A percentile compares a stretch with the other conserved stretches of the same genome.
Evolutionary conservation across 2,888 invertebrate genomes (phyloP).

Genomic region (Miltochrista miniata): DNA sequence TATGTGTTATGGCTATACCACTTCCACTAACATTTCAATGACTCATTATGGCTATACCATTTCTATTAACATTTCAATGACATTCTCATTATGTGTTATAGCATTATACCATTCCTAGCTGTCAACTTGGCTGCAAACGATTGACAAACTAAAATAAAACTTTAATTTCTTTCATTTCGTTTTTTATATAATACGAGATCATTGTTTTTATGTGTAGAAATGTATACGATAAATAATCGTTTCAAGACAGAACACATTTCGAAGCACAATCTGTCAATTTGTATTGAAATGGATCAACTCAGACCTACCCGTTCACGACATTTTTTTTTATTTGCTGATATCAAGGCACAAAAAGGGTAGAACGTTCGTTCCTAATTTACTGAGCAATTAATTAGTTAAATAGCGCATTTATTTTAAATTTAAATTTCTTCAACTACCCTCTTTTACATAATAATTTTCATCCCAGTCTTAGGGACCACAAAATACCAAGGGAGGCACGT

Average conservation of each 20-base stretch:
- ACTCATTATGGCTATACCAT: no score
- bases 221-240: conserved; percentile 40
- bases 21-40: no score
- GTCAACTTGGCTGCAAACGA: conserved; percentile 25
- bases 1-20: no score
- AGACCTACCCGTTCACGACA: not conserved
- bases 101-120: conserved; percentile 8
- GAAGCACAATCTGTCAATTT: conserved; percentile 12
- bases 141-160: conserved; percentile 36
- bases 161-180: conserved; percentile 35
- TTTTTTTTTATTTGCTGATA: not conserved
- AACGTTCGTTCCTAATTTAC: no score
- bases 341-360: not conserved
- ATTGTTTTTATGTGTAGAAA: conserved; percentile 68
- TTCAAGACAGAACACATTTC: conserved; percentile 13
- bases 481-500: no score
- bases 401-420: no score
- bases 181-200: conserved; percentile 75
- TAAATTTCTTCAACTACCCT: no score
- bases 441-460: no score
- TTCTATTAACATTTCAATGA: no score
- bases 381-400: no score
- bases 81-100: no score
- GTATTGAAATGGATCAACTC: not conserved
- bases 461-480: no score